phyloP scores from a whole-genome alignment of 2,888 invertebrate genomes.

The Pollenia amentaria region DNA sequence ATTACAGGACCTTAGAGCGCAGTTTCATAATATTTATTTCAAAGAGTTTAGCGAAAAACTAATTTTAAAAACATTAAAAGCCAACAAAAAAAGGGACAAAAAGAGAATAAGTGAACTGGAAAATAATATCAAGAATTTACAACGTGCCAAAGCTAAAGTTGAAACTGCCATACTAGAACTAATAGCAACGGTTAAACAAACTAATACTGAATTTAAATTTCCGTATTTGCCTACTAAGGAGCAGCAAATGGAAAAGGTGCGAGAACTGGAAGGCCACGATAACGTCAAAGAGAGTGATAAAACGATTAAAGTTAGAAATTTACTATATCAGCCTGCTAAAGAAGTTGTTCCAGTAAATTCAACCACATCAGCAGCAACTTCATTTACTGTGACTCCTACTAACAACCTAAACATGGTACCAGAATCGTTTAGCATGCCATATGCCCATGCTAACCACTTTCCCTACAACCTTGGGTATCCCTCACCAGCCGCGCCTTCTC shows the following conservation, averaged over 20 bases:
- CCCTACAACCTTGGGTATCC: slow-evolving; percentile 75
- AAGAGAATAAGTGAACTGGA: slow-evolving; percentile 83
- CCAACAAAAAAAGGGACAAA: slow-evolving; percentile 83
- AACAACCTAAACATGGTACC: slow-evolving; percentile 72
- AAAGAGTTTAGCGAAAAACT: slow-evolving; percentile 83
- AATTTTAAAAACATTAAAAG: slow-evolving; percentile 80
- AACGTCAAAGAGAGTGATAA: slow-evolving; percentile 58
- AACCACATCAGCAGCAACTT: slow-evolving; percentile 52
- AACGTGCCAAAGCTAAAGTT: slow-evolving; percentile 83
- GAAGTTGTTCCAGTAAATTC: slow-evolving; percentile 40
- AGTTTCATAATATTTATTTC: slow-evolving; percentile 83
- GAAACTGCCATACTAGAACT: slow-evolving; percentile 83
- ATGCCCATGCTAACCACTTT: slow-evolving; percentile 77
- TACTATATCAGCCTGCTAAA: slow-evolving; percentile 63
- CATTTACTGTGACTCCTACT: slow-evolving; percentile 50
- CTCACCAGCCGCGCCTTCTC: slow-evolving; percentile 60
- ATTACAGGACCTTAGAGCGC: slow-evolving; percentile 81
- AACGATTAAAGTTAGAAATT: slow-evolving; percentile 55
- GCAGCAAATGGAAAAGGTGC: slow-evolving; percentile 81
- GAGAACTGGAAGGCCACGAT: slow-evolving; percentile 76
- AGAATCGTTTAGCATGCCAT: slow-evolving; percentile 76
- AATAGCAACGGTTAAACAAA: slow-evolving; percentile 83
- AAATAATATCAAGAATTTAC: slow-evolving; percentile 83
- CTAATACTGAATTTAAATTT: slow-evolving; percentile 83
- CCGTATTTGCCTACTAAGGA: slow-evolving; percentile 84